Evolutionary conservation across 2,888 invertebrate species (phyloP), one percentile per base, ranked within the genome.

Genomic region (Caenorhabditis doughertyi): DNA sequence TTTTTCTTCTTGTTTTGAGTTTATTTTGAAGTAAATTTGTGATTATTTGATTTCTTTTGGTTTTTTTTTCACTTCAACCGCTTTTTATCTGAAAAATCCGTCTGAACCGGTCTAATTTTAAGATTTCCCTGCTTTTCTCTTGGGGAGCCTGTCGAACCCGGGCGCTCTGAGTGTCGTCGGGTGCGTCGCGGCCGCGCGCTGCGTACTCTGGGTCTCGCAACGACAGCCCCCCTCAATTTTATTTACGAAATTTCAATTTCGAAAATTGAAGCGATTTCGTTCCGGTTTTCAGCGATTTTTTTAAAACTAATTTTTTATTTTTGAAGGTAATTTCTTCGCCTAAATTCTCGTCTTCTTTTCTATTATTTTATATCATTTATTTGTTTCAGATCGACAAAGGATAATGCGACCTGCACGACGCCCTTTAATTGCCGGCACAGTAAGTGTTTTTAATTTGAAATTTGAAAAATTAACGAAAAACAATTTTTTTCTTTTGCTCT

Each of bases 131-230:
- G 4, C 25, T 51, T 55, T 72, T 51, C n/a, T 7, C 35, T 35
- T 51, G 23, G 21, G 23, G 5, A 47, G 11, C 18, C 49, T 13
- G 44, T 47, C 35, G 16, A 13, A 18, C 44, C 32, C 21, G 9
- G 25, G 18, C 23, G 64, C n/a, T 35, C 51, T 5, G n/a, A 58
- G 27, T 60, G 27, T 23, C 55, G n/a, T 80, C 25, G 23, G 21
- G 13, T 18, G 81, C 81, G 81, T 42, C 23, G 81, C 81, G 81
- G 70, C 53, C 51, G 58, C n/a, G 62, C 77, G 70, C 25, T 32
- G 55, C 77, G 77, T 44, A 25, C 39, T 5, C 11, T 23, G 64
- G 77, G 77, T 79, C 77, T 79, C 64, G 70, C 64, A 8, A 18
- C 70, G 77, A 62, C 7, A 13, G 9, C 21, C 13, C 13, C n/a